Evolutionary conservation across 2,113 vertebrate species (phyloP).

Genomic region (Clupea harengus): DNA sequence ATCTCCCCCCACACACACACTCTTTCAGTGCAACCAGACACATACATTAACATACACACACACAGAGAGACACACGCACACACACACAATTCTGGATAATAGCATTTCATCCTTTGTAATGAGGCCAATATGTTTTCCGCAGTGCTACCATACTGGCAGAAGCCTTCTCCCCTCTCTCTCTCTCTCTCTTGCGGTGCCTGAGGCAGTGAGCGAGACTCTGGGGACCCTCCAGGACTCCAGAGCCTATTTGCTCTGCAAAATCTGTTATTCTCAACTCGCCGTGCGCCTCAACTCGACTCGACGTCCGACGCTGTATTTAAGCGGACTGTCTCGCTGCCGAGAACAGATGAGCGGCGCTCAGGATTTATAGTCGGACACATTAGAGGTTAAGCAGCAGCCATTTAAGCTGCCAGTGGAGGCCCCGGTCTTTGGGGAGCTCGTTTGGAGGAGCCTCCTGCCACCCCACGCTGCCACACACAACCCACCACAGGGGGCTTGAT

Average conservation of each 20-base stretch:
- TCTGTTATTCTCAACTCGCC: conserved; percentile 74
- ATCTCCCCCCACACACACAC: conserved; percentile 21
- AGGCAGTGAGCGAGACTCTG: conserved; percentile 65
- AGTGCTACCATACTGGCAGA: conserved; percentile 75
- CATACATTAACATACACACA: conserved; percentile 25
- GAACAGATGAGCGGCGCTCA: conserved; percentile 69
- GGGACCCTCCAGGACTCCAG: conserved; percentile 69
- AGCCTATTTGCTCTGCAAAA: conserved; percentile 75
- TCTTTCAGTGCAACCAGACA: not conserved
- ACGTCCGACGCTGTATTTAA: conserved; percentile 77
- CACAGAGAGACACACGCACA: conserved; percentile 30
- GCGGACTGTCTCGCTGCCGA: conserved; percentile 63
- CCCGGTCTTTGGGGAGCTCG: conserved; percentile 64
- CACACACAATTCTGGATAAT: conserved; percentile 54
- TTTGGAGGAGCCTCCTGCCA: conserved; percentile 44
- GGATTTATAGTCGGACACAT: conserved; percentile 65
- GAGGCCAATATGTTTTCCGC: conserved; percentile 77
- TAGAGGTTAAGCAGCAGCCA: conserved; percentile 55
- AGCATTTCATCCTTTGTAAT: conserved; percentile 75
- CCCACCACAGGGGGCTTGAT: not conserved
- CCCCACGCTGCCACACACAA: not conserved
- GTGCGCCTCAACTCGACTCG: conserved; percentile 74
- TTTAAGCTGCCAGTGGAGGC: conserved; percentile 59
- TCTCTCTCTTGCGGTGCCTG: conserved; percentile 50
- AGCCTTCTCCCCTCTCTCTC: conserved; percentile 59